Evolutionary conservation across 2,113 vertebrate species (phyloP).

Genomic region (Argyrosomus japonicus): DNA sequence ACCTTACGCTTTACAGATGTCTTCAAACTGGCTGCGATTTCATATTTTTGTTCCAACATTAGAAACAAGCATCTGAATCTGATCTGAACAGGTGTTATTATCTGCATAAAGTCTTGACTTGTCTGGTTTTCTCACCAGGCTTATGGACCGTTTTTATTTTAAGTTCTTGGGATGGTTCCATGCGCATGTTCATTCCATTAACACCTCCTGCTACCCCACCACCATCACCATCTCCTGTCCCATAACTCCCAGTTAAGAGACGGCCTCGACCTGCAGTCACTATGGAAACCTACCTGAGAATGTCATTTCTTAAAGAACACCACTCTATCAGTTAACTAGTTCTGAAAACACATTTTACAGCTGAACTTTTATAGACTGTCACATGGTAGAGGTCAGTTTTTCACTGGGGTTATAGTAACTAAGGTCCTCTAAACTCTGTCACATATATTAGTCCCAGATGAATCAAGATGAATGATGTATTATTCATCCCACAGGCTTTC

Average conservation of each 20-base stretch:
- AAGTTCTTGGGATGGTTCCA: slow-evolving; percentile 24
- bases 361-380: slow-evolving; percentile 58
- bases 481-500: slow-evolving; percentile 29
- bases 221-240: slow-evolving; percentile 16
- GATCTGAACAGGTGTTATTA: not conserved
- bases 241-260: slow-evolving; percentile 10
- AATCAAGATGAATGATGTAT: slow-evolving; percentile 24
- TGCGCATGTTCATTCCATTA: slow-evolving; percentile 49
- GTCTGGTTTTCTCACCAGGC: slow-evolving; percentile 38
- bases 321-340: not conserved
- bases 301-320: not conserved
- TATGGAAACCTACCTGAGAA: slow-evolving; percentile 31
- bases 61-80: slow-evolving; percentile 6
- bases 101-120: not conserved
- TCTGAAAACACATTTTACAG: slow-evolving; percentile 44
- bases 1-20: slow-evolving; percentile 1
- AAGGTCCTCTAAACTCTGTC: slow-evolving; percentile 66
- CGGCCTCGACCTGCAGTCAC: not conserved
- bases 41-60: slow-evolving; percentile 8
- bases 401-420: slow-evolving; percentile 48
- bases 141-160: not conserved
- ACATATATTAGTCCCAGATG: slow-evolving; percentile 64
- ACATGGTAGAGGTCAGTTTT: slow-evolving; percentile 41
- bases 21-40: not conserved
- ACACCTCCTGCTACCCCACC: not conserved